phyloP scores from a whole-genome alignment of 2,888 invertebrate species.

The Pyralis farinalis region DNA sequence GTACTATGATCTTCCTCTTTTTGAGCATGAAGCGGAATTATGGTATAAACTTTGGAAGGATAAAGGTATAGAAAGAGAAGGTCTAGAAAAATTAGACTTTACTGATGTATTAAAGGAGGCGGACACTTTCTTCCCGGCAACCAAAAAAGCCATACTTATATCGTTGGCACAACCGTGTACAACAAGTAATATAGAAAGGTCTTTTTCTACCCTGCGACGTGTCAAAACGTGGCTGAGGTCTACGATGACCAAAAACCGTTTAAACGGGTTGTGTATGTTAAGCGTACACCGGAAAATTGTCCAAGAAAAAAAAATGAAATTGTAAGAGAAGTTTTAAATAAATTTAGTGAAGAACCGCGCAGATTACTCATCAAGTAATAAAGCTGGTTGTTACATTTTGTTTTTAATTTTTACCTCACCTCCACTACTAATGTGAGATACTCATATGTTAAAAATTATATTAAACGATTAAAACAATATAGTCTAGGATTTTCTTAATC shows the following conservation, averaged over 20 bases:
- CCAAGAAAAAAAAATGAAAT: constrained; percentile 13
- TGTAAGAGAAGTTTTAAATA: constrained; percentile 10
- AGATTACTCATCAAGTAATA: too few species aligned
- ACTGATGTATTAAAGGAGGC: too few species aligned
- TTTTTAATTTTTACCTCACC: background rate
- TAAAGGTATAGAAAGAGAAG: background rate
- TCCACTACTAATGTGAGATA: constrained; percentile 1
- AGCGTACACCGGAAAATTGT: constrained; percentile 13
- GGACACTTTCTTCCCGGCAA: too few species aligned
- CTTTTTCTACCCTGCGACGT: constrained; percentile 14
- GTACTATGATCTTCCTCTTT: constrained; percentile 8
- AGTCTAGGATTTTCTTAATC: background rate
- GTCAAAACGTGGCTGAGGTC: constrained; percentile 15
- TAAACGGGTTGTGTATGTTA: constrained; percentile 7
- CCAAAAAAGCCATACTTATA: too few species aligned
- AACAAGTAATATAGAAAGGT: constrained; percentile 15
- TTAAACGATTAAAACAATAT: too few species aligned
- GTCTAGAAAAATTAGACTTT: too few species aligned
- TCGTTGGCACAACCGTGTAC: constrained; percentile 10
- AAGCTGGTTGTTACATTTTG: too few species aligned
- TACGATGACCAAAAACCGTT: constrained; percentile 13
- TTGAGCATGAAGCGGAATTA: constrained; percentile 8
- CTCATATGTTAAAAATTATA: background rate
- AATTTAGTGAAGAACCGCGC: too few species aligned
- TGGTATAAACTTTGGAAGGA: constrained; percentile 10